phyloP scores from a whole-genome alignment of 2,113 vertebrate genomes.

The Pelmatolapia mariae region DNA sequence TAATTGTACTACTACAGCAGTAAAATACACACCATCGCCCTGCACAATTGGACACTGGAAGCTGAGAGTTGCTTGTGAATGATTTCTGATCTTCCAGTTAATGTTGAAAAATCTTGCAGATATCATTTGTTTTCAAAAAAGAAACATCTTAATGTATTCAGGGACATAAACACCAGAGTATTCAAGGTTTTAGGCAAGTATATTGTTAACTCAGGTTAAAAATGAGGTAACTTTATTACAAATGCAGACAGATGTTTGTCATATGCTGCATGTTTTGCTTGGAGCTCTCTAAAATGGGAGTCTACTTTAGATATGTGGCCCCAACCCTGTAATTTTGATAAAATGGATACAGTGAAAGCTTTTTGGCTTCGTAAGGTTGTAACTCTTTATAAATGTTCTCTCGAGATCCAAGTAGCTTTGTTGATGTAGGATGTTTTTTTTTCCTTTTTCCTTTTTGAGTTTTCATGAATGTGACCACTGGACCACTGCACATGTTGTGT shows the following conservation, averaged over 20 bases:
- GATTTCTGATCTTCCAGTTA: not conserved
- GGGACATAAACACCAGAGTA: not conserved
- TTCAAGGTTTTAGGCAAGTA: not conserved
- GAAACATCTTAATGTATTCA: not conserved
- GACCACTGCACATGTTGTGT: not conserved
- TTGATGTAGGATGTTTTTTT: not conserved
- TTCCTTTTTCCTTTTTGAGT: not conserved
- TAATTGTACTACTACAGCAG: conserved; percentile 1
- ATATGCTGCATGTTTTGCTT: not conserved
- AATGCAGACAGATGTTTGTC: not conserved
- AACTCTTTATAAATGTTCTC: not conserved
- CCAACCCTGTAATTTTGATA: not conserved
- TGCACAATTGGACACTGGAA: not conserved
- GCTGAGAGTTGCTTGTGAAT: not conserved
- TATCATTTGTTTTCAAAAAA: not conserved
- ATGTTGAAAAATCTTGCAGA: not conserved
- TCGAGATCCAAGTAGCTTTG: not conserved
- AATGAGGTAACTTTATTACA: not conserved
- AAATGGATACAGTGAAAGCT: not conserved
- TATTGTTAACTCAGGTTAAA: not conserved
- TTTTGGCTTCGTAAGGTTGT: not conserved
- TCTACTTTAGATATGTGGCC: not conserved
- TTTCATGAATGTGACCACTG: not conserved
- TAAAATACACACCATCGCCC: not conserved
- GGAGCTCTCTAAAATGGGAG: not conserved